Evolutionary conservation across 1,140 invertebrate genomes (phyloP), one percentile per base, ranked within the genome.

Genomic region (Hyles vespertilio): DNA sequence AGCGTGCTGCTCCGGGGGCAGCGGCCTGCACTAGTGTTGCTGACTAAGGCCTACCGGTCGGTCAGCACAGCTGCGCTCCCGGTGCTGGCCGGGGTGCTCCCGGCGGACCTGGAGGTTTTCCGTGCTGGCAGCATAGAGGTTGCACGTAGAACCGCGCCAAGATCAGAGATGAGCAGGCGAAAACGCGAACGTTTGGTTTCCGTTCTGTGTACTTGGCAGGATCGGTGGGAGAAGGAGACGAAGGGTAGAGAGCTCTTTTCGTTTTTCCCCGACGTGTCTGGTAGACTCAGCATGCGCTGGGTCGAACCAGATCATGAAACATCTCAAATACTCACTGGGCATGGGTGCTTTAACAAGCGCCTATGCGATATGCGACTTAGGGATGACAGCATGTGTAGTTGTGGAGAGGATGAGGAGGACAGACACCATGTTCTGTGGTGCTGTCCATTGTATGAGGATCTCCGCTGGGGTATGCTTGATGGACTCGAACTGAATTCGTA

Each of bases 111-210:
- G 22, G 67, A 66, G 51, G 74, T 69, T 4, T 51, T 61, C 5
- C 58, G 69, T 56, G 66, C 69, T n/a, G 71, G 68, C 51, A 40
- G 93, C n/a, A 10, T 32, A 5, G 40, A 48, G 44, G 54, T 33
- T 44, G 46, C 10, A 10, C 12, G 10, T 10, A 40, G 3, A 2
- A 0, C 36, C 4, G 8, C 36, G 36, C 36, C 4, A 40, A 40
- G 36, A 2, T n/a, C 36, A 0, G 36, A 40, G 36, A 40, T 40
- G 36, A 5, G 36, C 36, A 40, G 36, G 8, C 36, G 1, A 40
- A 5, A 5, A 40, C 36, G 36, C 36, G 36, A 40, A 40, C 4
- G 1, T 8, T 2, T 5, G 36, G 36, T 0, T 40, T 40, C 36
- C 1, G 36, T 40, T 5, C 1, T 40, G 8, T 1, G 4, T 5